Percentiles rank a stretch among this genome's conserved stretches.
These are phyloP conservation scores for Synanthedon myopaeformis DNA, from an alignment of 2,888 invertebrate species.

Conservation along the genomic window DNA sequence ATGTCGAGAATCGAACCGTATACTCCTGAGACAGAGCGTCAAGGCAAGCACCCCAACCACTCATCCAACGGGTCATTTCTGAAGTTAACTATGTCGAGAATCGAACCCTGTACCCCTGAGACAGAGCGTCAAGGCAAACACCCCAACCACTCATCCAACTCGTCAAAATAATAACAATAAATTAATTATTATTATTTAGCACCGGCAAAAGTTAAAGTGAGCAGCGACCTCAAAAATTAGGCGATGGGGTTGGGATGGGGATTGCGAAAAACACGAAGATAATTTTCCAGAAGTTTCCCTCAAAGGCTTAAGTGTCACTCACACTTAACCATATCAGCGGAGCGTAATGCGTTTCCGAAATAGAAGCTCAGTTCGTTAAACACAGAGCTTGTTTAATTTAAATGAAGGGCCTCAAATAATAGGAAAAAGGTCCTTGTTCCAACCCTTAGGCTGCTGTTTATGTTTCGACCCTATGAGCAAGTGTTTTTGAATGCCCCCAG, in stretches of 20 bases:
- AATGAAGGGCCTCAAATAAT: slow-evolving; percentile 11
- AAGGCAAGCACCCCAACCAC: too few relatives aligned
- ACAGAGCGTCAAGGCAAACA: too few relatives aligned
- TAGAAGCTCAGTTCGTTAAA: slow-evolving; percentile 8
- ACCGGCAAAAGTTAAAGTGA: too few relatives aligned
- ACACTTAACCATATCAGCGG: not conserved
- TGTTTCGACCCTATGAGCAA: not conserved
- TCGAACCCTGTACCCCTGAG: too few relatives aligned
- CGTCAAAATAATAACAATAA: too few relatives aligned
- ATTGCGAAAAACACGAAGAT: not conserved
- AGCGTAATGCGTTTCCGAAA: slow-evolving; percentile 1
- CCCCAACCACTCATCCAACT: too few relatives aligned
- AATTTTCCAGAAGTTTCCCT: not conserved
- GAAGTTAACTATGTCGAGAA: too few relatives aligned
- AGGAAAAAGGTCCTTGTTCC: slow-evolving; percentile 10
- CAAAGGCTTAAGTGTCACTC: not conserved
- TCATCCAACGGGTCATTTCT: too few relatives aligned
- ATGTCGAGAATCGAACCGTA: too few relatives aligned
- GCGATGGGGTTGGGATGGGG: not conserved
- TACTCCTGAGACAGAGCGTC: too few relatives aligned
- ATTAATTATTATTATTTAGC: too few relatives aligned
- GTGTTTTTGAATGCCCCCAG: not conserved
- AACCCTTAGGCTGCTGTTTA: slow-evolving; percentile 12
- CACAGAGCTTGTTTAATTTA: slow-evolving; percentile 19
- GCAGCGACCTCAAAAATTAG: not conserved